Evolutionary conservation across 1,140 invertebrate genomes (phyloP).

Genomic region (Forficula auricularia): DNA sequence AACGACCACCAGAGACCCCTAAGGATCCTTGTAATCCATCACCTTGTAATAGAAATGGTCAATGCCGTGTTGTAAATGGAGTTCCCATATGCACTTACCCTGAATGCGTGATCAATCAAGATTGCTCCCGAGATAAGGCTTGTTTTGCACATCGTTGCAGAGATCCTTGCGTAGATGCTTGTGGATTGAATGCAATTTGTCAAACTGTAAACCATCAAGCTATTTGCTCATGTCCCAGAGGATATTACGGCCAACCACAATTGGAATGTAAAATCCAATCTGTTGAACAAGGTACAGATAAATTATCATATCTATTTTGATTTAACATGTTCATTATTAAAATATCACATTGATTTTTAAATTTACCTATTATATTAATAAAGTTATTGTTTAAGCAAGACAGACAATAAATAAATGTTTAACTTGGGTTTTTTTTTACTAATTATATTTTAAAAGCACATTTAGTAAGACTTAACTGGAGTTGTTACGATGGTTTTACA

Average conservation of each 20-base stretch:
- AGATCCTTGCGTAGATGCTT: slow-evolving; percentile 62
- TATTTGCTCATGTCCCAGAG: slow-evolving; percentile 58
- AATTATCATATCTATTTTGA: neutral
- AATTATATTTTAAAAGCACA: no score
- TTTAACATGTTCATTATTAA: neutral
- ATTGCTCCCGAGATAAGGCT: slow-evolving; percentile 60
- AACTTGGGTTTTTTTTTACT: no score
- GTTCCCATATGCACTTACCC: slow-evolving; percentile 60
- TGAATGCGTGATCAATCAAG: slow-evolving; percentile 67
- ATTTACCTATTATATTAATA: no score
- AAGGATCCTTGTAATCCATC: slow-evolving; percentile 60
- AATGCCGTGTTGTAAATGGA: slow-evolving; percentile 51
- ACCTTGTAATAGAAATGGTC: slow-evolving; percentile 60
- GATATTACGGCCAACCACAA: slow-evolving; percentile 61
- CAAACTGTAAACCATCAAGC: slow-evolving; percentile 62
- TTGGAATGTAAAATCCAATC: slow-evolving; percentile 43
- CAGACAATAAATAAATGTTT: no score
- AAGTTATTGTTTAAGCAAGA: no score
- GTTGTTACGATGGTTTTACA: no score
- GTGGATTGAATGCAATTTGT: slow-evolving; percentile 72
- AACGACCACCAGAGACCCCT: slow-evolving; percentile 26
- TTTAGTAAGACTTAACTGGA: no score
- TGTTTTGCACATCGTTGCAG: slow-evolving; percentile 65
- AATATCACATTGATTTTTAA: neutral
- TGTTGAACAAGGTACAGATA: slow-evolving; percentile 10